Evolutionary conservation across 2,797 vertebrate genomes (phyloP).

Genomic region (Eulemur mongoz): DNA sequence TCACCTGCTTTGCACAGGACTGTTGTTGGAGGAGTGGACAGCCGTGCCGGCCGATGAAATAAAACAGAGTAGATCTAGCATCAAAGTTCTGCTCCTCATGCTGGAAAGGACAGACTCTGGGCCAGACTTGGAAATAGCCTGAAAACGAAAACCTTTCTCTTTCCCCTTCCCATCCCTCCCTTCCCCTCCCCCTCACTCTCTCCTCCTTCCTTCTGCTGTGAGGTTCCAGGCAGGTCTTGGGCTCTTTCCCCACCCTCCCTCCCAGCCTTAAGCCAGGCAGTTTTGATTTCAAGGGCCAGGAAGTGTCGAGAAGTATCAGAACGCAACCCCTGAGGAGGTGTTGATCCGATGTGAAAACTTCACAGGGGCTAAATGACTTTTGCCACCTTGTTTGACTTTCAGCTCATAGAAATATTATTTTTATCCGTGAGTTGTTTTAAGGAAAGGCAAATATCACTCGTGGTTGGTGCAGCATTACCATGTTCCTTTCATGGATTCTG

Average conservation of each 20-base stretch:
- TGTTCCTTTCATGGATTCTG: background rate
- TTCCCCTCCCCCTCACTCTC: accelerated
- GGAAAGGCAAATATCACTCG: background rate
- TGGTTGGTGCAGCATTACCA: background rate
- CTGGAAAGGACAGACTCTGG: background rate
- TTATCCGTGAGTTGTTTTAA: background rate
- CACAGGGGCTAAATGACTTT: background rate
- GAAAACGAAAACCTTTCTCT: background rate
- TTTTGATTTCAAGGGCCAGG: background rate
- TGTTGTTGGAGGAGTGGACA: background rate
- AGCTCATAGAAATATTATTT: background rate
- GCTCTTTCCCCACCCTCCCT: background rate
- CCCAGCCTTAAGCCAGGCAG: background rate
- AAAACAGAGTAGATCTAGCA: background rate
- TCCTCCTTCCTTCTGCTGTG: background rate
- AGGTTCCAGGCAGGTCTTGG: background rate
- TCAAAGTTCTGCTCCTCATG: background rate
- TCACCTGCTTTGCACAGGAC: background rate
- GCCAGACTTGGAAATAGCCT: background rate
- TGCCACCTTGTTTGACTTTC: background rate
- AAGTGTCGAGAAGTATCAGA: background rate
- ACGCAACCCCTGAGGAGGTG: background rate
- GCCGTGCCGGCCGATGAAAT: background rate
- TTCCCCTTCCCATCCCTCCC: accelerated
- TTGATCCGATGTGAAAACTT: background rate